Percentiles rank a stretch among this genome's conserved stretches.
Conservation (phyloP, 2,113 vertebrate genomes). For the Hucho hucho region DNA sequence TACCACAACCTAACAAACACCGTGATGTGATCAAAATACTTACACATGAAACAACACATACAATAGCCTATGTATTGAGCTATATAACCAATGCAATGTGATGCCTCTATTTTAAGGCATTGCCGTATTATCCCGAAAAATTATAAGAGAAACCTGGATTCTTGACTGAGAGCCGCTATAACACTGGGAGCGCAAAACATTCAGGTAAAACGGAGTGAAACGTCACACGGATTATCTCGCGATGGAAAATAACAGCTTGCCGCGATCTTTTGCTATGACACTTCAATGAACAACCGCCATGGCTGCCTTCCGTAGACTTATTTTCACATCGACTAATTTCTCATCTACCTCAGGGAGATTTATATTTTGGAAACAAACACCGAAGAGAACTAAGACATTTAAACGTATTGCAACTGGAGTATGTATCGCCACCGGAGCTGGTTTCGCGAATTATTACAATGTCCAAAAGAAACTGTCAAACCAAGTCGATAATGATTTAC, state of each 20-base stretch:
- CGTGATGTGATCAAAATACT: too few species aligned
- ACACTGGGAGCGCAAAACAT: background rate
- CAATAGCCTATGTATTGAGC: too few species aligned
- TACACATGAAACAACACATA: too few species aligned
- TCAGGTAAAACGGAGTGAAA: slow-evolving; percentile 2
- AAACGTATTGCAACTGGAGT: slow-evolving; percentile 45
- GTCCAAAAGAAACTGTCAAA: slow-evolving; percentile 25
- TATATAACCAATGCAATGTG: too few species aligned
- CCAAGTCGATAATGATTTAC: slow-evolving; percentile 45
- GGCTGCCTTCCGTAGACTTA: slow-evolving; percentile 63
- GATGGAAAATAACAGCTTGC: slow-evolving; percentile 33
- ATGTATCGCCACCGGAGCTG: slow-evolving; percentile 52
- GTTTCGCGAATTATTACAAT: slow-evolving; percentile 15
- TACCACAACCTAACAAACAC: too few species aligned
- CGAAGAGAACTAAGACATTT: slow-evolving; percentile 15
- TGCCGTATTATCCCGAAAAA: too few species aligned
- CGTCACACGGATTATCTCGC: slow-evolving; percentile 60
- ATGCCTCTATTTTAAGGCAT: too few species aligned
- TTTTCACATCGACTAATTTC: slow-evolving; percentile 23
- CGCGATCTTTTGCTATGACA: slow-evolving; percentile 23
- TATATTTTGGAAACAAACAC: background rate
- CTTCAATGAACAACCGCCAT: slow-evolving; percentile 50
- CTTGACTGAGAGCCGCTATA: too few species aligned
- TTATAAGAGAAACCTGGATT: too few species aligned
- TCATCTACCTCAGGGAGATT: slow-evolving; percentile 10